Percentiles rank a stretch among this genome's conserved stretches.
Conservation (phyloP, 2,888 invertebrate genomes). For the Drosophila macrospina region DNA sequence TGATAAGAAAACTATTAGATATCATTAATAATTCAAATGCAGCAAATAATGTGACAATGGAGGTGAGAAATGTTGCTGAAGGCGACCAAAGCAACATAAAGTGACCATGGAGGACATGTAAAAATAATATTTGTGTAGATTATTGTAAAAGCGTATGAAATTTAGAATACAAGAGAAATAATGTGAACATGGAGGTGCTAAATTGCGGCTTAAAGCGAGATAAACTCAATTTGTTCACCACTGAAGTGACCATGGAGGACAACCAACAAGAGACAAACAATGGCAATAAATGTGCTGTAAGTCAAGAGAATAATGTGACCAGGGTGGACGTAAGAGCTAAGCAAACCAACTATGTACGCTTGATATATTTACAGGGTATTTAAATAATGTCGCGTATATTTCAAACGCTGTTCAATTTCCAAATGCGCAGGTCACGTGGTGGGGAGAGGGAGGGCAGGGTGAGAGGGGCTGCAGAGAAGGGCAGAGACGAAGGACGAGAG, state of each 20-base stretch:
- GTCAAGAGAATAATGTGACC: not conserved
- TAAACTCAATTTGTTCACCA: too few relatives aligned
- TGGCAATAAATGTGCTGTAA: too few relatives aligned
- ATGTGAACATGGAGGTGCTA: too few relatives aligned
- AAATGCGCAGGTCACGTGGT: slow-evolving; percentile 37
- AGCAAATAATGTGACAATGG: too few relatives aligned
- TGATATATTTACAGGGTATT: slow-evolving; percentile 24
- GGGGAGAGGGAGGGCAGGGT: too few relatives aligned
- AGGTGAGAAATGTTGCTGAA: not conserved
- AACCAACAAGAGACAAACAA: too few relatives aligned
- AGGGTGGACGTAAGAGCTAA: not conserved
- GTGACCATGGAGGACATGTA: not conserved
- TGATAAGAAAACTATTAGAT: too few relatives aligned
- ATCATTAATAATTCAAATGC: too few relatives aligned
- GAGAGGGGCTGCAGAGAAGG: too few relatives aligned
- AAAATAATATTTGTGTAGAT: not conserved
- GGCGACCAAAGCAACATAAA: not conserved
- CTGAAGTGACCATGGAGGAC: not conserved
- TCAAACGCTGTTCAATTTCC: slow-evolving; percentile 61
- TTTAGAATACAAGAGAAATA: too few relatives aligned
- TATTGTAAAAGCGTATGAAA: too few relatives aligned
- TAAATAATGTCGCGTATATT: slow-evolving; percentile 46
- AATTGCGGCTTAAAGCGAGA: too few relatives aligned
- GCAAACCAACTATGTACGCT: not conserved
- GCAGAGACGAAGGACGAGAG: not conserved